Evolutionary conservation across 2,797 vertebrate genomes (phyloP).

Genomic region (Trachurus trachurus): DNA sequence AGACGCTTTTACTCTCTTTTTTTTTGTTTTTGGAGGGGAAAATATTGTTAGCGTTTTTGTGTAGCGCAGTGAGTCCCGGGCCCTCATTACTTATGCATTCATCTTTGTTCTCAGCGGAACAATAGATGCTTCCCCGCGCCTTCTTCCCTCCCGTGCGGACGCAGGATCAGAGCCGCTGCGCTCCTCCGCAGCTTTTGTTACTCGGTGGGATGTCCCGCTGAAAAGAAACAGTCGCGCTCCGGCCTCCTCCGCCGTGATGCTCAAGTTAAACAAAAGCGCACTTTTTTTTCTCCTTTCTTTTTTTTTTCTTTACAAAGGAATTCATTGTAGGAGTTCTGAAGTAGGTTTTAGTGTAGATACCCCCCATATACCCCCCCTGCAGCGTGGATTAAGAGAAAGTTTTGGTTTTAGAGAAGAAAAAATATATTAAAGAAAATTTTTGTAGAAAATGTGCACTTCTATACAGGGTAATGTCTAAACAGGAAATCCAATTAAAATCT

Average conservation of each 20-base stretch:
- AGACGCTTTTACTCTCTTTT: background rate
- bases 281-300: background rate
- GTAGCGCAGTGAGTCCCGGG: constrained; percentile 26
- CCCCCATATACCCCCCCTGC: too few relatives aligned
- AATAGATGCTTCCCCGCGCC: constrained; percentile 78
- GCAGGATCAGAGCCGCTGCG: constrained; percentile 45
- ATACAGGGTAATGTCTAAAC: background rate
- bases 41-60: background rate
- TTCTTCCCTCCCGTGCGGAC: constrained; percentile 42
- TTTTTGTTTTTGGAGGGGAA: background rate
- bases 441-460: background rate
- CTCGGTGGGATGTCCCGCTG: constrained; percentile 68
- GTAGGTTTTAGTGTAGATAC: background rate
- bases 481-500: background rate
- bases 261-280: constrained; percentile 16
- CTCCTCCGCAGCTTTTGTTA: constrained; percentile 66
- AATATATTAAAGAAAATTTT: too few relatives aligned
- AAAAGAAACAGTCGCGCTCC: constrained; percentile 38
- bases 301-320: too few relatives aligned
- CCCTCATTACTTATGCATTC: constrained; percentile 78
- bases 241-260: constrained; percentile 18
- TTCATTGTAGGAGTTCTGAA: background rate
- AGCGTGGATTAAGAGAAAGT: background rate
- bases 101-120: constrained; percentile 88
- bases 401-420: background rate